Evolutionary conservation across 2,797 vertebrate genomes (phyloP).

Genomic region (Antrozous pallidus): DNA sequence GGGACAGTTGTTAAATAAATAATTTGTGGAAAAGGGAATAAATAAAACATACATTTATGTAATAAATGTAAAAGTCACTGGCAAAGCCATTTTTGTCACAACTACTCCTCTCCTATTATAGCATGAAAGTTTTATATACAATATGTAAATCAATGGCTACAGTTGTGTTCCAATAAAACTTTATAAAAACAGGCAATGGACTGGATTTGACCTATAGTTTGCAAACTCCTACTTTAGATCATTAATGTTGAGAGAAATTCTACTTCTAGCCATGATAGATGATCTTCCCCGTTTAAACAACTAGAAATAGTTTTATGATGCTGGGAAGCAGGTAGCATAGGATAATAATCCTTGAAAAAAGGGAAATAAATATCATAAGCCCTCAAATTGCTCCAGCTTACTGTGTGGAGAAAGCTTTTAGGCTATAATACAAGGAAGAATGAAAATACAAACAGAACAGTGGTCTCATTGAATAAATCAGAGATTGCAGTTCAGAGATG

Average conservation of each 20-base stretch:
- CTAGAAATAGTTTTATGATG: not conserved
- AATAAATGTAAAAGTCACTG: conserved; percentile 12
- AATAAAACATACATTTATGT: not conserved
- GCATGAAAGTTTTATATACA: not conserved
- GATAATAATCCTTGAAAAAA: not conserved
- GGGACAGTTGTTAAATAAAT: not conserved
- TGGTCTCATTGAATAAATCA: not conserved
- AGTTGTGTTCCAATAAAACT: not conserved
- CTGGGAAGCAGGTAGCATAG: not conserved
- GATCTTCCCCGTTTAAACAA: not conserved
- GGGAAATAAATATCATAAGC: not conserved
- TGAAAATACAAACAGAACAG: not conserved
- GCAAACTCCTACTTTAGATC: not conserved
- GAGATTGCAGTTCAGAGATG: not conserved
- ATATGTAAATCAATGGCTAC: not conserved
- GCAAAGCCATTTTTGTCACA: not conserved
- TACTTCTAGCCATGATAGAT: not conserved
- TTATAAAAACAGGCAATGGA: not conserved
- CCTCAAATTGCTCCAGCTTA: not conserved
- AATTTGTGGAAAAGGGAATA: not conserved
- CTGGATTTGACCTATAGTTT: not conserved
- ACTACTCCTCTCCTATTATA: not conserved
- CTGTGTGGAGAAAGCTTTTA: not conserved
- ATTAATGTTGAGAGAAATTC: not conserved
- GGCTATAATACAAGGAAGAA: not conserved